Evolutionary conservation across 2,888 invertebrate species (phyloP).

Genomic region (Anarsia innoxiella): DNA sequence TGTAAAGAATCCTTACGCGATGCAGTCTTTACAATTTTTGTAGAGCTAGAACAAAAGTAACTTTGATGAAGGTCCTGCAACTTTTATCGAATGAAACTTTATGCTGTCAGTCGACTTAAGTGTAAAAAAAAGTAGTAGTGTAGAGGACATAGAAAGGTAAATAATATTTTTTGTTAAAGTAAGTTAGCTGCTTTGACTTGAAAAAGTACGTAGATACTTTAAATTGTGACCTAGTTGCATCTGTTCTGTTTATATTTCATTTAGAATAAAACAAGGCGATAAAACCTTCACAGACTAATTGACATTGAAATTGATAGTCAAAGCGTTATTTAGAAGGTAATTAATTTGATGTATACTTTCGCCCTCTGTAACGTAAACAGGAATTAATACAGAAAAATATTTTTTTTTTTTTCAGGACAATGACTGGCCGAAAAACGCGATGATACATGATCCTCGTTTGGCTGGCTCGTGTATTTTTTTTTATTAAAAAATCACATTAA

Average conservation of each 20-base stretch:
- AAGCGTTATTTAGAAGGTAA: slow-evolving; percentile 44
- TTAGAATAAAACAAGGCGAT: slow-evolving; percentile 12
- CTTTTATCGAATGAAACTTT: too few species aligned
- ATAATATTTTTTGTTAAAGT: too few species aligned
- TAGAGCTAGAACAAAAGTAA: too few species aligned
- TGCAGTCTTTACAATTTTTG: too few species aligned
- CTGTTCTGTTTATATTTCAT: too few species aligned
- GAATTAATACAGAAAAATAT: slow-evolving; percentile 40
- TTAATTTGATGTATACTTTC: slow-evolving; percentile 62
- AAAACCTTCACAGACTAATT: slow-evolving; percentile 22
- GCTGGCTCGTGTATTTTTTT: slow-evolving; percentile 63
- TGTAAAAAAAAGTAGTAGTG: neutral
- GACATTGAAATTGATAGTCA: slow-evolving; percentile 17
- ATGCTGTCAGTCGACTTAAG: too few species aligned
- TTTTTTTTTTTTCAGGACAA: slow-evolving; percentile 66
- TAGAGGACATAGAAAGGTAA: too few species aligned
- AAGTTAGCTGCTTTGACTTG: too few species aligned
- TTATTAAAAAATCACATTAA: slow-evolving; percentile 75
- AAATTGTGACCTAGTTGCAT: too few species aligned
- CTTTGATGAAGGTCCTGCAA: too few species aligned
- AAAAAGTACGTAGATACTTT: too few species aligned
- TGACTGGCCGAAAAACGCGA: slow-evolving; percentile 71
- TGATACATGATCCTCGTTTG: slow-evolving; percentile 74
- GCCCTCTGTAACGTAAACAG: slow-evolving; percentile 43
- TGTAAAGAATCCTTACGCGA: too few species aligned